phyloP scores from a whole-genome alignment of 2,797 vertebrate genomes.

The Ibycter americanus region DNA sequence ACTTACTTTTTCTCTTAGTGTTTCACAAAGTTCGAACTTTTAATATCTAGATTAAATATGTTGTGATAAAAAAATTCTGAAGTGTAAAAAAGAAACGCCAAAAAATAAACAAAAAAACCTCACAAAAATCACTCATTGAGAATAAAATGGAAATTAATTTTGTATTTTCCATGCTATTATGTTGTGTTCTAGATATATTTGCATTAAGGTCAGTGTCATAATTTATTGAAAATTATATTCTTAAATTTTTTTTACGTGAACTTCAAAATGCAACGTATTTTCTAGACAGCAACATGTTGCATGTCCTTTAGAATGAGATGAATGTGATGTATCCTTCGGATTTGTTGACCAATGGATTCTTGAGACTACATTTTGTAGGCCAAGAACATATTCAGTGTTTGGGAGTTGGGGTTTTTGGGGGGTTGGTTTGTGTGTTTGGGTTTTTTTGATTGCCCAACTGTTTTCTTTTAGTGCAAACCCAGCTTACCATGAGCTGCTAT shows the following conservation, averaged over 20 bases:
- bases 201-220: not conserved
- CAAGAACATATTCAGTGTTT: not conserved
- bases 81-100: not conserved
- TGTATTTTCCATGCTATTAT: not conserved
- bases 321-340: not conserved
- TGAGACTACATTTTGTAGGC: not conserved
- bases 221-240: not conserved
- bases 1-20: not conserved
- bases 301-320: not conserved
- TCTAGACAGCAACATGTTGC: not conserved
- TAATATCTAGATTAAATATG: not conserved
- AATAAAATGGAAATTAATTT: not conserved
- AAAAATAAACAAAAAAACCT: not conserved
- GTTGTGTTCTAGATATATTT: not conserved
- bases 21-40: not conserved
- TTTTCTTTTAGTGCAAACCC: conserved; percentile 89
- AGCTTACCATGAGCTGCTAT: conserved; percentile 92
- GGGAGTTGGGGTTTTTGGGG: not conserved
- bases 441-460: not conserved
- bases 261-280: not conserved
- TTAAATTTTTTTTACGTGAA: not conserved
- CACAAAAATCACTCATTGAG: not conserved
- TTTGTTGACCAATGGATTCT: not conserved
- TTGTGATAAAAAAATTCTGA: not conserved
- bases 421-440: too few species aligned